A percentile compares a stretch with the other conserved stretches of the same genome.
phyloP scores from a whole-genome alignment of 2,888 invertebrate species.

The Tolmerus cingulatus region DNA sequence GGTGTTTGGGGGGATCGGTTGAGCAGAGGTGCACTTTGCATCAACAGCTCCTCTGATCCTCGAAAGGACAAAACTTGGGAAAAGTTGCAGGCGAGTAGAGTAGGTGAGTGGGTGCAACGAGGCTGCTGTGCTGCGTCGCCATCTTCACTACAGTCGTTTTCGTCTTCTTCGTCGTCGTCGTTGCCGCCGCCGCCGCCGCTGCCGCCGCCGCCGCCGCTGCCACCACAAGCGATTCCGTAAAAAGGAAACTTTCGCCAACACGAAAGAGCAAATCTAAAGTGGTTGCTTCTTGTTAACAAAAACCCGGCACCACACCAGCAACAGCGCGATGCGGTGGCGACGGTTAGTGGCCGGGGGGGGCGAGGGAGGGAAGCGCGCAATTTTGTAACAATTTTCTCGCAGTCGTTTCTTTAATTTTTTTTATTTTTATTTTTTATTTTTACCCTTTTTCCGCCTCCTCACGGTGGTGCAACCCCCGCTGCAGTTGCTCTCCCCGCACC shows the following conservation, averaged over 20 bases:
- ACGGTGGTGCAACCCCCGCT: neutral
- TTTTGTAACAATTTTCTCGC: conserved; percentile 38
- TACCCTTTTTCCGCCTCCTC: neutral
- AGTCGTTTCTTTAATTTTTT: neutral
- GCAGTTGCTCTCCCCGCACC: neutral
- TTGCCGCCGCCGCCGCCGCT: neutral
- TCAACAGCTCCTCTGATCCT: neutral
- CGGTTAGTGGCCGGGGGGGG: neutral
- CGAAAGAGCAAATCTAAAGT: conserved; percentile 39
- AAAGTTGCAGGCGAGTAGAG: neutral
- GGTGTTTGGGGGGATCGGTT: neutral
- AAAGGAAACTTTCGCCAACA: conserved; percentile 6
- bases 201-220: neutral
- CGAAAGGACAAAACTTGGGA: neutral
- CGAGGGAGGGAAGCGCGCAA: neutral
- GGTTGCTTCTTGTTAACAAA: conserved; percentile 41
- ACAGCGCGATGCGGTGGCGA: neutral
- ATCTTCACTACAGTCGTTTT: neutral
- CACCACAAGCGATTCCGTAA: neutral
- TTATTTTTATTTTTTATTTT: neutral
- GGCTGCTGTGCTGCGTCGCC: neutral
- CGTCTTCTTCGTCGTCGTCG: neutral
- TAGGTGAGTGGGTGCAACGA: neutral
- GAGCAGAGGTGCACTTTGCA: neutral
- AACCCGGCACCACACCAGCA: neutral